A percentile compares a stretch with the other conserved stretches of the same genome.
These are phyloP conservation scores for Gymnocypris eckloni DNA, from an alignment of 2,797 vertebrate genomes.

Conservation along the genomic window DNA sequence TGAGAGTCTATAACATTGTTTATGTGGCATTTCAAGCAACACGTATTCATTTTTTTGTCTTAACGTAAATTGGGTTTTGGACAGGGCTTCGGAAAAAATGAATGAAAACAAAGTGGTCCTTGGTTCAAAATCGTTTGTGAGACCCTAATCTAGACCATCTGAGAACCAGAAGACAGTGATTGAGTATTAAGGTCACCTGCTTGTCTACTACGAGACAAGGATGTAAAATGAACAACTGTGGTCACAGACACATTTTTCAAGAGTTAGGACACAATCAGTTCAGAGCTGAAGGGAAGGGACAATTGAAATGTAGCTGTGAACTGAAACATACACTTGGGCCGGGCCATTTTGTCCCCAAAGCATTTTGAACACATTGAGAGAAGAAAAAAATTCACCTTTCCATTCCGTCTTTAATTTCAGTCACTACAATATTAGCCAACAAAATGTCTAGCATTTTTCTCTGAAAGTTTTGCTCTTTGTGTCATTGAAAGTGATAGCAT, in stretches of 20 bases:
- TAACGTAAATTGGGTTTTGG: constrained; percentile 8
- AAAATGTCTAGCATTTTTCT: too few species aligned
- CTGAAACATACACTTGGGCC: not conserved
- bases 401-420: not conserved
- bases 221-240: constrained; percentile 25
- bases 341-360: not conserved
- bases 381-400: not conserved
- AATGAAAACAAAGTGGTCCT: not conserved
- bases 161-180: constrained; percentile 29
- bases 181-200: constrained; percentile 5
- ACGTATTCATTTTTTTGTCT: not conserved
- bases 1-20: not conserved
- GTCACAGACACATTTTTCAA: constrained; percentile 28
- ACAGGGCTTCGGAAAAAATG: constrained; percentile 2
- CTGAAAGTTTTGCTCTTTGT: not conserved
- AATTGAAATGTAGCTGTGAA: not conserved
- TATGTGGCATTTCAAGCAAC: not conserved
- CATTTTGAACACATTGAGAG: not conserved
- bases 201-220: constrained; percentile 10
- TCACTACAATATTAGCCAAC: not conserved
- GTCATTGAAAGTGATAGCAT: not conserved
- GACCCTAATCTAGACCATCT: not conserved
- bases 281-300: not conserved
- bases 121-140: not conserved
- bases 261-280: constrained; percentile 21